Base-by-base conservation (phyloP, 2,797 vertebrate genomes). In the Typhlichthys eigenmanni region DNA sequence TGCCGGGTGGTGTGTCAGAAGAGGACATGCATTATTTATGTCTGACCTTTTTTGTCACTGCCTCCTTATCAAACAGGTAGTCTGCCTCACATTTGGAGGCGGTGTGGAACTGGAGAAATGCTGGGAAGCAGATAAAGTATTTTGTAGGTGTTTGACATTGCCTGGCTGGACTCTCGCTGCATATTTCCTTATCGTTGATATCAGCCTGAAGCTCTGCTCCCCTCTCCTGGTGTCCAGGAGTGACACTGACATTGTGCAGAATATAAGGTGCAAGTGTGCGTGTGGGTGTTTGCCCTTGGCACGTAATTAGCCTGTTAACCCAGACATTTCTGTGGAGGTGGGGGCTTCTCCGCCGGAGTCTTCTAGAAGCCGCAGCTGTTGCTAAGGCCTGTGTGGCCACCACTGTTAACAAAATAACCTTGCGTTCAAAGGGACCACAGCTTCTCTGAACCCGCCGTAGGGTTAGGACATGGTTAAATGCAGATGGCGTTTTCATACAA, bases 261-360 rank as follows among this genome's bases (percentile, higher is more conserved):
- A 58, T 75, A 77, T 69, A 59, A 83, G 73, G 77, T 81, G 75
- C 77, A 64, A 60, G 55, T 43, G 72, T 63, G 63, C 52, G 66
- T 48, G 58, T n/a, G 46, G 55, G 13, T 76, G 52, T 85, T 91
- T 94, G 90, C 83, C 92, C 92, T 94, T 94, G 91, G 86, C 82
- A 85, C 90, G 75, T 89, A 91, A 92, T 90, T 88, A 92, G 86
- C 80, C 86, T 89, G 16, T 88, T 90, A 80, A 80, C 87, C 67
- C 82, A 78, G 84, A 74, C 69, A 58, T 92, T 72, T 73, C 48
- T 48, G 16, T 77, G 75, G 61, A 79, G 48, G 60, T 62, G 60
- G 45, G 77, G 79, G 63, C 82, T 71, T 75, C 82, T 71, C 69
- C 54, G 48, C 76, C 84, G 13, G 54, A 69, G 54, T 55, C 43